phyloP scores from a whole-genome alignment of 2,888 invertebrate genomes.

The Morpho deidamia region DNA sequence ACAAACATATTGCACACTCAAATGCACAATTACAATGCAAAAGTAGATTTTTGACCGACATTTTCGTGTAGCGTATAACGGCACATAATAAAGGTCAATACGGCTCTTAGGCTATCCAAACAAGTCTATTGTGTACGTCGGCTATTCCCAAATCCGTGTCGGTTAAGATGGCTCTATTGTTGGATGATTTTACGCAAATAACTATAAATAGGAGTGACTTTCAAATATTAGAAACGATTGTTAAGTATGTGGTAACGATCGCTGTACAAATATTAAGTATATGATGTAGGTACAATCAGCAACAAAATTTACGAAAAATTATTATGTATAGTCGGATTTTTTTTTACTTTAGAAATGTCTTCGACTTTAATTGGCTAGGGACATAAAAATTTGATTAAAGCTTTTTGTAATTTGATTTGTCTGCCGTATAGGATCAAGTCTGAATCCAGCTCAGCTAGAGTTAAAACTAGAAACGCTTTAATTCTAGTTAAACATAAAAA shows the following conservation, averaged over 20 bases:
- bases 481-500: no score
- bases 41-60: slow-evolving; percentile 1
- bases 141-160: slow-evolving; percentile 26
- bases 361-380: no score
- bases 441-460: no score
- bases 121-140: slow-evolving; percentile 14
- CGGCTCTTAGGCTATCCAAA: slow-evolving; percentile 22
- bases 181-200: slow-evolving; percentile 18
- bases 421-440: no score
- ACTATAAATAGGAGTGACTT: slow-evolving; percentile 15
- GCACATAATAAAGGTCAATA: slow-evolving; percentile 21
- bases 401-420: no score
- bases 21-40: not conserved
- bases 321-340: no score
- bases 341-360: no score
- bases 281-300: no score
- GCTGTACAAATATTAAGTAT: slow-evolving; percentile 1
- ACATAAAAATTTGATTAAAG: no score
- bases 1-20: not conserved
- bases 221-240: slow-evolving; percentile 16
- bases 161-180: slow-evolving; percentile 23
- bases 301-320: no score
- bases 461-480: no score
- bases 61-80: slow-evolving; percentile 6
- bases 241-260: slow-evolving; percentile 10